Conservation (phyloP, 2,797 vertebrate species). For the Anolis apletophallus region DNA sequence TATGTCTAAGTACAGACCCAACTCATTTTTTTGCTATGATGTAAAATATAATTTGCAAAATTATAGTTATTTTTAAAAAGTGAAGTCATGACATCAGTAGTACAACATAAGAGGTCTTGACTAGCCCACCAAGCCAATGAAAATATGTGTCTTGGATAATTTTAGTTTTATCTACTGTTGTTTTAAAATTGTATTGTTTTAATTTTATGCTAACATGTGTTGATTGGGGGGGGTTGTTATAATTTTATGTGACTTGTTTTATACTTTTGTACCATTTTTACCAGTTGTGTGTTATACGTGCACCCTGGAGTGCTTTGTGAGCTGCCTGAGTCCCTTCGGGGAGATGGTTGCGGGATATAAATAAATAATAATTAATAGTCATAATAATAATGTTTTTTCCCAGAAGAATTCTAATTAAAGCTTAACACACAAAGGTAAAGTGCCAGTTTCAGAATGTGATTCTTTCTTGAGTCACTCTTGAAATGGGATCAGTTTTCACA, state of each 20-base stretch:
- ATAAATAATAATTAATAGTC: too few relatives aligned
- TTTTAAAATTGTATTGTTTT: too few relatives aligned
- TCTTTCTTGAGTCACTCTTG: not conserved
- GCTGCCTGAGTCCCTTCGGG: too few relatives aligned
- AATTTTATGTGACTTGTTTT: too few relatives aligned
- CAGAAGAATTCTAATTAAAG: not conserved
- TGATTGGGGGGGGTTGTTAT: too few relatives aligned
- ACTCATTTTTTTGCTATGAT: not conserved
- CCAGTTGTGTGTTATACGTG: too few relatives aligned
- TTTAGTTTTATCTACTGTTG: too few relatives aligned
- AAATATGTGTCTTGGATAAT: not conserved
- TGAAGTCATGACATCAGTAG: not conserved
- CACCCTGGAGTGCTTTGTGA: too few relatives aligned
- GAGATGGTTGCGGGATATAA: too few relatives aligned
- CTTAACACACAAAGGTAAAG: not conserved
- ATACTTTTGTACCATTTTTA: too few relatives aligned
- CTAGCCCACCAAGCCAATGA: not conserved
- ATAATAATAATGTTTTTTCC: too few relatives aligned
- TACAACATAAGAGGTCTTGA: not conserved
- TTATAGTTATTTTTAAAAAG: not conserved
- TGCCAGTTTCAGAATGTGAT: not conserved
- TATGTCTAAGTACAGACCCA: not conserved
- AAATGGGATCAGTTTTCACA: not conserved
- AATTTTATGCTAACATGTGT: too few relatives aligned
- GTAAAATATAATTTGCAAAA: not conserved